These are phyloP conservation scores for Triops longicaudatus DNA, from an alignment of 1,140 invertebrate genomes.

Conservation along the genomic window DNA sequence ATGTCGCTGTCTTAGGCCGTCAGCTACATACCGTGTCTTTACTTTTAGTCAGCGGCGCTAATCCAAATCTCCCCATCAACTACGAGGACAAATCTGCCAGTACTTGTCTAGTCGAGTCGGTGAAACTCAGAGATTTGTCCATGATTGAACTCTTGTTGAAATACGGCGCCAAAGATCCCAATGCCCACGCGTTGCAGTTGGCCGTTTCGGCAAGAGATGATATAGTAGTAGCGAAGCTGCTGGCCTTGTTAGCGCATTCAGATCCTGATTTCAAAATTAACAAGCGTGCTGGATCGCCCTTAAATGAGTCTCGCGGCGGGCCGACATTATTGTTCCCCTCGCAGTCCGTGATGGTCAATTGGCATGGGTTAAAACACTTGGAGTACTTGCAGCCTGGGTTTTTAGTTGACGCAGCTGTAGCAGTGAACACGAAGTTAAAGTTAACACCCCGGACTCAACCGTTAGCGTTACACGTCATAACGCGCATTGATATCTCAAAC, in stretches of 20 bases:
- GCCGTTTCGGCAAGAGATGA: conserved; percentile 61
- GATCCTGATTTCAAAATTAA: conserved; percentile 82
- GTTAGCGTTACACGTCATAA: conserved; percentile 76
- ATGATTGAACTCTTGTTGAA: conserved; percentile 68
- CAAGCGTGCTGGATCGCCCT: conserved; percentile 65
- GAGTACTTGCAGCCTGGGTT: conserved; percentile 63
- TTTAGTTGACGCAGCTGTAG: conserved; percentile 69
- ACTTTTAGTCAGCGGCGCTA: conserved; percentile 57
- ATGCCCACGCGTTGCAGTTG: conserved; percentile 67
- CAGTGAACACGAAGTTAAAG: conserved; percentile 73
- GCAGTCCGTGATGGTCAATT: conserved; percentile 84
- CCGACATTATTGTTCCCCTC: conserved; percentile 82
- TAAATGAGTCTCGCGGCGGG: conserved; percentile 54
- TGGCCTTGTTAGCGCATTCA: conserved; percentile 61
- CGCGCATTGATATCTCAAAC: conserved; percentile 84
- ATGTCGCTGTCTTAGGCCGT: conserved; percentile 66
- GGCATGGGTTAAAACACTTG: conserved; percentile 74
- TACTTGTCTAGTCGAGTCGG: conserved; percentile 58
- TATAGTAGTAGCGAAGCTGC: conserved; percentile 59
- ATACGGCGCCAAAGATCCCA: conserved; percentile 77
- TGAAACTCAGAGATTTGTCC: conserved; percentile 52
- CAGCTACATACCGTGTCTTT: conserved; percentile 63
- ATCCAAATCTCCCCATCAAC: conserved; percentile 52
- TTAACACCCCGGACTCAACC: conserved; percentile 58
- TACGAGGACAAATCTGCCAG: not conserved